These are phyloP conservation scores for Myathropa florea DNA, from an alignment of 2,888 invertebrate genomes.

Conservation along the genomic window DNA sequence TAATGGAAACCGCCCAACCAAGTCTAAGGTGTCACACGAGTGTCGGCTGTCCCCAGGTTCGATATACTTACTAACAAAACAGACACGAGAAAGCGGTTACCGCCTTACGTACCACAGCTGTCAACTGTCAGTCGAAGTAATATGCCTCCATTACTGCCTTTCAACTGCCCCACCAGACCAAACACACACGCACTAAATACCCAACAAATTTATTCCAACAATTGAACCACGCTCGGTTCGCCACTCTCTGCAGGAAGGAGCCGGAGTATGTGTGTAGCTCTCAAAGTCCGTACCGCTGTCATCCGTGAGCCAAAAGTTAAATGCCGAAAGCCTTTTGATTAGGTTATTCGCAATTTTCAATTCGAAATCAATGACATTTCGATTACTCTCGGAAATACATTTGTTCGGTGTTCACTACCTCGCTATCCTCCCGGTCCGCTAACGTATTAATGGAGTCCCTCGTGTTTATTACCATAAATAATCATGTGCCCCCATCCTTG, in stretches of 20 bases:
- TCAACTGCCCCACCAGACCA: neutral
- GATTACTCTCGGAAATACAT: conserved; percentile 71
- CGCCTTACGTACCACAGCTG: conserved; percentile 44
- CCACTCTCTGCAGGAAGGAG: neutral
- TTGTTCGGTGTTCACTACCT: conserved; percentile 13
- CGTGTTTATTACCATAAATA: conserved; percentile 64
- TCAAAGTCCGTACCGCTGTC: neutral
- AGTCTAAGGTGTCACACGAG: conserved; percentile 35
- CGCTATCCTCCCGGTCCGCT: conserved; percentile 9
- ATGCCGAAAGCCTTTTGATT: conserved; percentile 72
- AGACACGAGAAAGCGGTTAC: conserved; percentile 21
- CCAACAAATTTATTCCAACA: conserved; percentile 46
- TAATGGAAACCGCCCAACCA: conserved; percentile 15
- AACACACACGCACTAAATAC: neutral
- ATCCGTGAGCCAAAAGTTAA: conserved; percentile 30
- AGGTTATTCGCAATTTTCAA: conserved; percentile 75
- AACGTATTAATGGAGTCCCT: conserved; percentile 65
- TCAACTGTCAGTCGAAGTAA: conserved; percentile 44
- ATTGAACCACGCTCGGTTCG: conserved; percentile 33
- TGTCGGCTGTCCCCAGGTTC: conserved; percentile 40
- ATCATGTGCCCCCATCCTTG: conserved; percentile 57
- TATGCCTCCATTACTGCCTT: conserved; percentile 24
- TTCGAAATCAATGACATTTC: conserved; percentile 75
- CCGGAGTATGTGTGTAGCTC: neutral
- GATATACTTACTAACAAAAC: conserved; percentile 3